phyloP scores from a whole-genome alignment of 2,797 vertebrate species.

The Lutjanus campechanus region DNA sequence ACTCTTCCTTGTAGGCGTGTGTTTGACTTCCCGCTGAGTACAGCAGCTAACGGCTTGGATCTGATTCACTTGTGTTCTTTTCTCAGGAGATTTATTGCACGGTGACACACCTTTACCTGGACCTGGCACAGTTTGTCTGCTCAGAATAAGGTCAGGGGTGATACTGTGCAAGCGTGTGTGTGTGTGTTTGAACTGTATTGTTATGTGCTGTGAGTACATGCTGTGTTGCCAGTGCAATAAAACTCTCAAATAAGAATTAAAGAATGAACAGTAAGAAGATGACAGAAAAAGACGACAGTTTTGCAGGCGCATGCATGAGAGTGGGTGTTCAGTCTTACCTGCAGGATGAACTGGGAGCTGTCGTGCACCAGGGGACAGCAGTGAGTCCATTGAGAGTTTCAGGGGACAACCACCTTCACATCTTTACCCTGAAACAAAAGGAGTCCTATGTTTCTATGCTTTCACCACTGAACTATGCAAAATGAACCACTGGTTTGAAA shows the following conservation, averaged over 20 bases:
- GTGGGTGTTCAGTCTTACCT: conserved; percentile 2
- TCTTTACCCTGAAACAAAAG: conserved; percentile 50
- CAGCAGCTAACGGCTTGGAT: conserved; percentile 54
- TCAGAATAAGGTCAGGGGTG: conserved; percentile 67
- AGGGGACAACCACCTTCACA: conserved; percentile 12
- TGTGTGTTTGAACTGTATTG: conserved; percentile 18
- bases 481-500: conserved; percentile 51
- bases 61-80: conserved; percentile 65
- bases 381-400: conserved; percentile 61
- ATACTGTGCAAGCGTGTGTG: conserved; percentile 20
- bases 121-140: conserved; percentile 70
- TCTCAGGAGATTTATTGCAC: conserved; percentile 66
- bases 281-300: neutral
- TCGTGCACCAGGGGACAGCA: conserved; percentile 78
- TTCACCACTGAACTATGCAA: conserved; percentile 59
- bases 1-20: conserved; percentile 68
- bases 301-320: neutral
- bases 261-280: neutral
- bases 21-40: conserved; percentile 66
- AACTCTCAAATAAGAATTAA: conserved; percentile 10
- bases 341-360: conserved; percentile 5
- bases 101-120: conserved; percentile 69
- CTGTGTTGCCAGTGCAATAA: neutral
- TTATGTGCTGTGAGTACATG: conserved; percentile 2
- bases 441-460: conserved; percentile 27